Conservation (phyloP, 2,888 invertebrate species). For the Eupithecia centaureata region DNA sequence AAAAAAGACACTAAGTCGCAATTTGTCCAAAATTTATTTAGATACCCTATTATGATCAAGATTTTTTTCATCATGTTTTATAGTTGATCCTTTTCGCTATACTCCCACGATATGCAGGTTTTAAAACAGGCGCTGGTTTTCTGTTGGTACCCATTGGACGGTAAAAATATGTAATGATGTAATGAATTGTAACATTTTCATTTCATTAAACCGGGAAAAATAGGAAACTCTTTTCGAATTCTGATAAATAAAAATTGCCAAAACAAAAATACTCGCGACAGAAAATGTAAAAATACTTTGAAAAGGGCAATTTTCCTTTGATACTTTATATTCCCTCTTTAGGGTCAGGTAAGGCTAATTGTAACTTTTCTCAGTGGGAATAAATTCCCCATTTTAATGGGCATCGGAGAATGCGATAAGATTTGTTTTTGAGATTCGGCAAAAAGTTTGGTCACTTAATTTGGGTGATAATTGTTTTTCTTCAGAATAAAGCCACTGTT, state of each 20-base stretch:
- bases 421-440: background rate
- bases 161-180: background rate
- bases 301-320: conserved; percentile 17
- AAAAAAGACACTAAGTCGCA: too few relatives aligned
- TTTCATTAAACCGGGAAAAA: background rate
- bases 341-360: conserved; percentile 16
- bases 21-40: too few relatives aligned
- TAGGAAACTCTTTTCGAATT: background rate
- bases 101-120: too few relatives aligned
- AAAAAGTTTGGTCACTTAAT: background rate
- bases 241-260: background rate
- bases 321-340: conserved; percentile 12
- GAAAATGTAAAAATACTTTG: conserved; percentile 8
- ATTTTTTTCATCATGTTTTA: too few relatives aligned
- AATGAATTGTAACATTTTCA: background rate
- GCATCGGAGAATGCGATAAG: background rate
- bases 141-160: too few relatives aligned
- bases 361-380: conserved; percentile 8
- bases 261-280: background rate
- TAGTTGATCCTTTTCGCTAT: too few relatives aligned
- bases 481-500: background rate
- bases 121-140: too few relatives aligned
- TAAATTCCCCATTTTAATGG: conserved; percentile 13
- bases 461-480: background rate
- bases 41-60: too few relatives aligned